Evolutionary conservation across 1,140 invertebrate species (phyloP).

Genomic region (Coenobita brevimanus): DNA sequence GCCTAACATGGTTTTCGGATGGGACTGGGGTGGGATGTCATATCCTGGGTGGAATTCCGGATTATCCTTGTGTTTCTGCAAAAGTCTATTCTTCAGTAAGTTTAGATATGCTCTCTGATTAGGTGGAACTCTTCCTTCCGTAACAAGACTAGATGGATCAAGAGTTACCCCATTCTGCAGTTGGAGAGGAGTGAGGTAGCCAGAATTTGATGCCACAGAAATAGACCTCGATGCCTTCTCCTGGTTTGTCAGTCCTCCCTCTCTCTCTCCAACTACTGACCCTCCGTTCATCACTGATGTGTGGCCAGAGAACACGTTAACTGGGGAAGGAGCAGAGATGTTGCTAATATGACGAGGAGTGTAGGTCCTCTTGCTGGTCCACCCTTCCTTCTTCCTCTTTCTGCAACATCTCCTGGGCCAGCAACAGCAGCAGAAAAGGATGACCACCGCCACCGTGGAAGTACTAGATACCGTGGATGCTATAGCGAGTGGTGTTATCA

Average conservation of each 20-base stretch:
- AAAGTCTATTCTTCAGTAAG: slow-evolving; percentile 18
- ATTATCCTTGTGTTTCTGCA: slow-evolving; percentile 45
- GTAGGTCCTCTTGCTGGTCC: neutral
- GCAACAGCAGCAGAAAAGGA: slow-evolving; percentile 49
- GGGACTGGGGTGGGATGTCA: slow-evolving; percentile 47
- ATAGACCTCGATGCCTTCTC: slow-evolving; percentile 10
- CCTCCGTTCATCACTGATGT: slow-evolving; percentile 17
- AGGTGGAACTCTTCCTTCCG: too few relatives aligned
- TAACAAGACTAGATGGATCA: slow-evolving; percentile 5
- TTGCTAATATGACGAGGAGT: slow-evolving; percentile 22
- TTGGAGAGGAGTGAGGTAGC: slow-evolving; percentile 43
- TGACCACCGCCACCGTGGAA: slow-evolving; percentile 24
- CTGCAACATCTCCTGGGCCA: slow-evolving; percentile 19
- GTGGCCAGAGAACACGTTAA: slow-evolving; percentile 25
- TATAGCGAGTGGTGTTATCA: slow-evolving; percentile 31
- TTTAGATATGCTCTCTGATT: slow-evolving; percentile 21
- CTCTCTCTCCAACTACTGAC: neutral
- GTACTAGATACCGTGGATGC: slow-evolving; percentile 38
- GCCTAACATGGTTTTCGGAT: slow-evolving; percentile 27
- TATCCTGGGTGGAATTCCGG: slow-evolving; percentile 50
- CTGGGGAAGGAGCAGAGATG: slow-evolving; percentile 39
- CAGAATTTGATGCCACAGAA: slow-evolving; percentile 28
- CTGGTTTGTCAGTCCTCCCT: neutral
- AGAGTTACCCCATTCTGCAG: neutral
- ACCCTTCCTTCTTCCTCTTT: neutral